phyloP scores from a whole-genome alignment of 2,113 vertebrate genomes.

The Eupsittula cactorum region DNA sequence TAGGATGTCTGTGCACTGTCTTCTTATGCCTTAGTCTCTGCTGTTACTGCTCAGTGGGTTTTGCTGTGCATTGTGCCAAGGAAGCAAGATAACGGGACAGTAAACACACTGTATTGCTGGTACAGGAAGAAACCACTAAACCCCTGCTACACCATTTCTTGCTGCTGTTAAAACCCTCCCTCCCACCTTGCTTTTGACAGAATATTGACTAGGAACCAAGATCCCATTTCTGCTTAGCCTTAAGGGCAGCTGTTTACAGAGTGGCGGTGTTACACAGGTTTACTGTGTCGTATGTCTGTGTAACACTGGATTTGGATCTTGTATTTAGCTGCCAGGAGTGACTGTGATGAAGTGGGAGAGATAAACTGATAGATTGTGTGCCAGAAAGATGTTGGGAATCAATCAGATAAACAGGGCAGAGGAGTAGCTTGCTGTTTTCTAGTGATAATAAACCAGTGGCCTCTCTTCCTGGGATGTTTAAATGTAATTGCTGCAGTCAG shows the following conservation, averaged over 20 bases:
- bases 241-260: constrained; percentile 79
- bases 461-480: constrained; percentile 68
- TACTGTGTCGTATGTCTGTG: constrained; percentile 80
- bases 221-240: constrained; percentile 75
- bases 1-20: not conserved
- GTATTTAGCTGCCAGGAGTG: constrained; percentile 88
- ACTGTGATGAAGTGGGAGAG: constrained; percentile 89
- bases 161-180: not conserved
- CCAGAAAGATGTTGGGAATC: constrained; percentile 85
- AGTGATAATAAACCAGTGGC: constrained; percentile 84
- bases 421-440: constrained; percentile 78
- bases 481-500: constrained; percentile 70
- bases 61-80: not conserved
- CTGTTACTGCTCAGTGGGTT: not conserved
- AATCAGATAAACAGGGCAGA: constrained; percentile 84
- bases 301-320: constrained; percentile 86
- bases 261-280: constrained; percentile 74
- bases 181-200: constrained; percentile 66
- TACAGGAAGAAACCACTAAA: not conserved
- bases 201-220: constrained; percentile 70
- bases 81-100: not conserved
- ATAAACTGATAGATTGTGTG: constrained; percentile 91
- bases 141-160: constrained; percentile 13
- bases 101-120: not conserved
- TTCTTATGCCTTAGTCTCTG: not conserved